These are phyloP conservation scores for Cancer borealis DNA, from an alignment of 2,888 invertebrate species.

Conservation along the genomic window DNA sequence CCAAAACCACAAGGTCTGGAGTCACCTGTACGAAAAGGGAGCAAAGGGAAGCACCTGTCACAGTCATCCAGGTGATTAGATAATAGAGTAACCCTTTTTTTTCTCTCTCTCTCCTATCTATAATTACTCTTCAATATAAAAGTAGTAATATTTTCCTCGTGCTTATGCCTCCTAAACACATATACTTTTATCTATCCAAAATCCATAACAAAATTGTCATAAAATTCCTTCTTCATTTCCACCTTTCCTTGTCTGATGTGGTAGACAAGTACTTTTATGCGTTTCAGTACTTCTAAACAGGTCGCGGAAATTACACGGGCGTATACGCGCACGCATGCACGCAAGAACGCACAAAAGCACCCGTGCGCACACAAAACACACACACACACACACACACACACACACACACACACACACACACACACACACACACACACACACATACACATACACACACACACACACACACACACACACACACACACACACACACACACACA, in stretches of 20 bases:
- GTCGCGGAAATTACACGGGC: background rate
- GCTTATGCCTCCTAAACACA: too few species aligned
- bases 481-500: constrained; percentile 51
- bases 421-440: constrained; percentile 39
- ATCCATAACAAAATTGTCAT: background rate
- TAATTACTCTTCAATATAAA: too few species aligned
- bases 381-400: constrained; percentile 46
- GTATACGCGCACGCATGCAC: background rate
- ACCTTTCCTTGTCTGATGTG: background rate
- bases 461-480: constrained; percentile 52
- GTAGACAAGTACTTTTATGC: background rate
- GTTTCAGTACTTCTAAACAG: background rate
- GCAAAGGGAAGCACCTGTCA: constrained; percentile 4
- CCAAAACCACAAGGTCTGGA: background rate
- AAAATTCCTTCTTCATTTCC: background rate
- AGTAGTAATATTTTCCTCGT: too few species aligned
- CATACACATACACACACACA: background rate
- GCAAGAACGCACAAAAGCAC: background rate
- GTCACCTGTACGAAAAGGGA: constrained; percentile 17
- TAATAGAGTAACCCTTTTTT: background rate
- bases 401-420: constrained; percentile 43
- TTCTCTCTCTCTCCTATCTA: background rate
- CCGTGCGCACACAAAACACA: background rate
- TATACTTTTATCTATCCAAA: background rate
- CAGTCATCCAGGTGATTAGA: background rate